Evolutionary conservation across 1,140 invertebrate species (phyloP).

Genomic region (Lethrus apterus): DNA sequence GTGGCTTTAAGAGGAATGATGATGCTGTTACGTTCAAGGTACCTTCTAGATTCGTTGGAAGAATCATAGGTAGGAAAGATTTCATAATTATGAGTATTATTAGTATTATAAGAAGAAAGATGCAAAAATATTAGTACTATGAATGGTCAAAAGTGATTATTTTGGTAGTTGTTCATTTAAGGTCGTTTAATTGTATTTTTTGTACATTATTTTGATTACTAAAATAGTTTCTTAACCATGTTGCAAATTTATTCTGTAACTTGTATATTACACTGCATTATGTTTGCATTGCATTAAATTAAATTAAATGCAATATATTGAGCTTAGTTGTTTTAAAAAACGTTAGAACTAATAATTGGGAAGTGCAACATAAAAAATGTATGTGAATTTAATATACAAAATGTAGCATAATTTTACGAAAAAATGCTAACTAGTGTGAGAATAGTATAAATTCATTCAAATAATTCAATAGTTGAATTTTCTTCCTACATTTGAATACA

Average conservation of each 20-base stretch:
- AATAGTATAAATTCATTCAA: no score
- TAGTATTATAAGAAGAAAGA: conserved; percentile 2
- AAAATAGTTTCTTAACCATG: neutral
- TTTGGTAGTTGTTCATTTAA: neutral
- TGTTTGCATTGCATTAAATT: no score
- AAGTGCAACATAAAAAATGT: no score
- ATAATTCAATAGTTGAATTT: no score
- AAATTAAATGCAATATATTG: no score
- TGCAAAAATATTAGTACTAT: neutral
- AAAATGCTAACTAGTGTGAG: no score
- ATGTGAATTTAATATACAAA: no score
- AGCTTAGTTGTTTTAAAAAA: no score
- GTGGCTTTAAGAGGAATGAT: neutral
- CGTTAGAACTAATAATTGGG: no score
- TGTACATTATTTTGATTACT: neutral
- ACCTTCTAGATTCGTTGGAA: conserved; percentile 21
- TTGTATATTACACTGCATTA: no score
- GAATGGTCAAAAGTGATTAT: neutral
- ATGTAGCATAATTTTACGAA: no score
- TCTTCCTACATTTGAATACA: no score
- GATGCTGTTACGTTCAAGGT: conserved; percentile 13
- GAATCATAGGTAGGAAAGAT: conserved; percentile 17
- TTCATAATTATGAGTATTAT: neutral
- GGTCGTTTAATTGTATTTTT: conserved; percentile 11
- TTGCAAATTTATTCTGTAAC: neutral